Conservation (phyloP, 2,113 vertebrate genomes). For the Myodes glareolus region DNA sequence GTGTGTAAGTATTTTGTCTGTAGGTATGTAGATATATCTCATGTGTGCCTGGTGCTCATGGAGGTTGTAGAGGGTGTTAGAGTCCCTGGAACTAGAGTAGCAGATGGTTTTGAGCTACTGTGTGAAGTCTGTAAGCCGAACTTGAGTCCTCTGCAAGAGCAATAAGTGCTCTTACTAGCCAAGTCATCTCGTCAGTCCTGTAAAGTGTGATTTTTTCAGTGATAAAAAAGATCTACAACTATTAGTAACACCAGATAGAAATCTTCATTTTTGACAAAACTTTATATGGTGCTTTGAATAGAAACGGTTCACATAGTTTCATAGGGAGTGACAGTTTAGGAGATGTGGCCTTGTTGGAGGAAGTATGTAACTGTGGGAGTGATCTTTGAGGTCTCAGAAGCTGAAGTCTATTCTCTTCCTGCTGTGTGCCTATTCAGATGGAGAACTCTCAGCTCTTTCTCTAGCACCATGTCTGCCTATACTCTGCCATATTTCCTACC, state of each 20-base stretch:
- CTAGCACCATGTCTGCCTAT: too few species aligned
- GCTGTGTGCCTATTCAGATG: too few species aligned
- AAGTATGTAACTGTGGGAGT: too few species aligned
- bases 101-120: not conserved
- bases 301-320: too few species aligned
- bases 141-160: not conserved
- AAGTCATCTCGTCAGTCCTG: not conserved
- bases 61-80: not conserved
- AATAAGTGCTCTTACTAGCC: not conserved
- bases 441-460: too few species aligned
- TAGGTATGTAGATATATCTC: not conserved
- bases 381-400: too few species aligned
- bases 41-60: not conserved
- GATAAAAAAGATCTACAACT: not conserved
- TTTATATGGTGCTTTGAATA: too few species aligned
- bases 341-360: too few species aligned
- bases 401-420: too few species aligned
- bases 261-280: not conserved
- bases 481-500: too few species aligned
- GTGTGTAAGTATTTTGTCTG: not conserved
- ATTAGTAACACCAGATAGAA: conserved; percentile 3
- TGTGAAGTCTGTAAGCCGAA: not conserved
- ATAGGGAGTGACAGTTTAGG: too few species aligned
- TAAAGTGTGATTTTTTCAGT: not conserved
- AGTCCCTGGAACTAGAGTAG: not conserved